A percentile compares a stretch with the other conserved stretches of the same genome.
These are phyloP conservation scores for Aricia agestis DNA, from an alignment of 1,140 invertebrate genomes.

Conservation along the genomic window DNA sequence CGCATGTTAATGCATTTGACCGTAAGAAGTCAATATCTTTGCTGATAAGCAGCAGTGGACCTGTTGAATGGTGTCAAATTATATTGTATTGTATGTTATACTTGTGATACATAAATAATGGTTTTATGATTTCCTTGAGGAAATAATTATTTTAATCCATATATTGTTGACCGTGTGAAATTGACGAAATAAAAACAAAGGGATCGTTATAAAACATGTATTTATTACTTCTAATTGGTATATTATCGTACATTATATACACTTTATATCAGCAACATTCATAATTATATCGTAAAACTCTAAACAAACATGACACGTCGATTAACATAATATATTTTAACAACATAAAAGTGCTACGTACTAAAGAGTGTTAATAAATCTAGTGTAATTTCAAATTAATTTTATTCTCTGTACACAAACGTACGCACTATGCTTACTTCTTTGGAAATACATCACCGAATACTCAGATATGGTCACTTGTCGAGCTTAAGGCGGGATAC, in stretches of 20 bases:
- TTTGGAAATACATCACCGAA: conserved; percentile 75
- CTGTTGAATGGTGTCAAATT: too few relatives aligned
- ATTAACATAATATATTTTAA: conserved; percentile 35
- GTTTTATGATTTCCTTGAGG: background rate
- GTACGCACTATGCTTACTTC: conserved; percentile 69
- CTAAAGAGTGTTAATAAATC: conserved; percentile 26
- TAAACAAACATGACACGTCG: conserved; percentile 51
- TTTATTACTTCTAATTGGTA: conserved; percentile 49
- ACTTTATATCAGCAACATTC: conserved; percentile 46
- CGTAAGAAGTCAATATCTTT: too few relatives aligned
- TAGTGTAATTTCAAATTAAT: conserved; percentile 33
- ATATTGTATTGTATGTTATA: too few relatives aligned
- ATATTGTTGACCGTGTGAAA: background rate
- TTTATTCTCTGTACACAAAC: conserved; percentile 52
- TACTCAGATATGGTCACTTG: conserved; percentile 69
- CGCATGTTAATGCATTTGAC: too few relatives aligned
- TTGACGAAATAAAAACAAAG: background rate
- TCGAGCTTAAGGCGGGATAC: conserved; percentile 67
- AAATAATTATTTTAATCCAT: background rate
- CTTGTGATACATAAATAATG: too few relatives aligned
- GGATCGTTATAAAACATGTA: conserved; percentile 32
- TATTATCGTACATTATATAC: conserved; percentile 68
- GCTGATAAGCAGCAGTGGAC: too few relatives aligned
- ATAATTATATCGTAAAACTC: conserved; percentile 51
- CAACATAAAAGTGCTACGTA: conserved; percentile 29